phyloP scores from a whole-genome alignment of 53 echinoderm and acorn worm genomes.

The Holothuria leucospilota region DNA sequence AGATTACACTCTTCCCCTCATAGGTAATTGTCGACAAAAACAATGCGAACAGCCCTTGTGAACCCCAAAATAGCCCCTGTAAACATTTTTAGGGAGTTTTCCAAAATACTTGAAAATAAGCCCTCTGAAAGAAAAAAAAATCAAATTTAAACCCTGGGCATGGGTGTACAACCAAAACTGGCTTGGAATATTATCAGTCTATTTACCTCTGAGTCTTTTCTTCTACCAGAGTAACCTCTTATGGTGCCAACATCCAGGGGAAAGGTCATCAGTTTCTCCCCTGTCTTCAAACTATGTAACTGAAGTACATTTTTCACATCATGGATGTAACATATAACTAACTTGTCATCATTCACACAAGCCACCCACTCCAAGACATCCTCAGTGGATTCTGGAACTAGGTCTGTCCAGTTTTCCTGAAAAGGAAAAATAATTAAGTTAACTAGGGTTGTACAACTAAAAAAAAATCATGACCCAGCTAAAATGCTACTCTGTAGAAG shows the following conservation, averaged over 20 bases:
- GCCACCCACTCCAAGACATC: conserved; percentile 94
- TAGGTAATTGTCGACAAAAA: no score
- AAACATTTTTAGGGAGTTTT: no score
- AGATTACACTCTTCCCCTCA: no score
- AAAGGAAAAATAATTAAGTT: neutral
- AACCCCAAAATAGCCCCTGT: no score
- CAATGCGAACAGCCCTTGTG: no score
- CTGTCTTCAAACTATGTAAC: conserved; percentile 70
- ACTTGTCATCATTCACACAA: conserved; percentile 82
- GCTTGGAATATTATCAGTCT: neutral
- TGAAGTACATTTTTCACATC: conserved; percentile 95
- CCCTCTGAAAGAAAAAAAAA: no score
- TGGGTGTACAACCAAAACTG: neutral
- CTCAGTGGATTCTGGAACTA: conserved; percentile 74
- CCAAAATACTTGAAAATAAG: no score
- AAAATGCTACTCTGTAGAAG: no score
- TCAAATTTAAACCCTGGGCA: no score
- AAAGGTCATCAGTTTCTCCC: conserved; percentile 74
- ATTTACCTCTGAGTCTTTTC: conserved; percentile 85
- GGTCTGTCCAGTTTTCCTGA: conserved; percentile 82
- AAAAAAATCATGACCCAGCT: no score
- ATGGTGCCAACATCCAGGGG: conserved; percentile 90
- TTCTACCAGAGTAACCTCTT: conserved; percentile 88
- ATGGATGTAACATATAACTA: conserved; percentile 84
- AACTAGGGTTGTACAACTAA: no score